Evolutionary conservation across 2,797 vertebrate species (phyloP), one percentile per base, ranked within the genome.

Genomic region (Anguilla megastoma): DNA sequence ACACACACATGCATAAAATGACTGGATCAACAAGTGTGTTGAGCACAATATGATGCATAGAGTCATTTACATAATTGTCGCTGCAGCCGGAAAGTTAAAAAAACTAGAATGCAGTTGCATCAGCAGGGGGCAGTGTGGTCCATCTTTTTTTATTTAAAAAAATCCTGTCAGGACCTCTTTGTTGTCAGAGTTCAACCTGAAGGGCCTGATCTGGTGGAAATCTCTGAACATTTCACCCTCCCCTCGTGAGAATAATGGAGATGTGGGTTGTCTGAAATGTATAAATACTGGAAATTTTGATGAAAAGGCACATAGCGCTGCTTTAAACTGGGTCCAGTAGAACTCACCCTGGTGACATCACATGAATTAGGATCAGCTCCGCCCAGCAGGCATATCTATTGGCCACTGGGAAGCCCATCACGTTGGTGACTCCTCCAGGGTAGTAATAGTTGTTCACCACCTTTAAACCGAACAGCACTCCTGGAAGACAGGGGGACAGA

Each of bases 401-500:
- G 88, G 97, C 80, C 69, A 99, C 93, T 0, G 88, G 93, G 21
- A 98, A 12, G 1, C 97, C 97, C 96, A 98, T 84, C 88, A 99
- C 71, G 10, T 86, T 95, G 86, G 94, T 96, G 88, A 95, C 92
- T 54, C 95, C 96, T 87, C 98, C 98, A 0, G 98, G 97, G 88
- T 96, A 92, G 90, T 98, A 97, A 92, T 98, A 91, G 94, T 98
- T 98, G 92, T 92, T 97, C 86, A 99, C 95, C 88, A 99, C 98
- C 94, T 99, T 99, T 94, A 99, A 95, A 80, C 96, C 98, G 95
- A 99, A 99, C 91, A 99, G 91, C 89, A 99, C 98, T 74, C 98
- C 98, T 99, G 88, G 8, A 95, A 94, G 50, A 94, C 21, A 92
- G 30, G 0, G 86, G 89, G 80, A 7, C 56, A 58, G 56, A 58